Evolutionary conservation across 64 coral and sea anemone genomes (phyloP), one percentile per base, ranked within the genome.

Genomic region (Astreopora myriophthalma): DNA sequence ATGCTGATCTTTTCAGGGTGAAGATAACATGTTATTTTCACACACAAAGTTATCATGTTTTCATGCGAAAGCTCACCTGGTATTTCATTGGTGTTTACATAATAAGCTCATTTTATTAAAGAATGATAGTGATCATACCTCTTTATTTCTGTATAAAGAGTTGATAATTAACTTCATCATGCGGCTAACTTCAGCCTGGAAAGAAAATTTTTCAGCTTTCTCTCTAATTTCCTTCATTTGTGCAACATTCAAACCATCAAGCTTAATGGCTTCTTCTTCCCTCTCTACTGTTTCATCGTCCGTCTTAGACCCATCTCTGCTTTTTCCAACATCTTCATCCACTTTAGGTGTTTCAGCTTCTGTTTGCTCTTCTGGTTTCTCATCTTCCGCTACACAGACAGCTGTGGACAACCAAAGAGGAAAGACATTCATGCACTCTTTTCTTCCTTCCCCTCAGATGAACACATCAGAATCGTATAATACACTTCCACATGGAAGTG

Each of bases 81-180:
- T n/a, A n/a, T n/a, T n/a, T n/a, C n/a, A n/a, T n/a, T n/a, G n/a
- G n/a, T n/a, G n/a, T n/a, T n/a, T n/a, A n/a, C n/a, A n/a, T n/a
- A n/a, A n/a, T n/a, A n/a, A n/a, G n/a, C n/a, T n/a, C n/a, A n/a
- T n/a, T 44, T 44, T 44, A 44, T 44, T 44, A 44, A 11, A 11
- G 40, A 8, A 44, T 44, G 6, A 10, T 55, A 55, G 13, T 70
- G 26, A 33, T 12, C 86, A 31, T 60, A 98, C 96, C 94, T 99
- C 96, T 69, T 99, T 99, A 75, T 99, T 99, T 93, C 96, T 92
- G 80, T 99, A 99, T 28, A 99, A 75, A 65, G 96, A 99, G 40
- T 99, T 99, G 27, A 99, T 99, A 52, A 99, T 99, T 16, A 99
- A 74, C 78, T 99, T 99, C 96, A 99, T 99, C 96, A 99, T 99